Evolutionary conservation across 2,797 vertebrate genomes (phyloP).

Genomic region (Corythornis leucogaster): DNA sequence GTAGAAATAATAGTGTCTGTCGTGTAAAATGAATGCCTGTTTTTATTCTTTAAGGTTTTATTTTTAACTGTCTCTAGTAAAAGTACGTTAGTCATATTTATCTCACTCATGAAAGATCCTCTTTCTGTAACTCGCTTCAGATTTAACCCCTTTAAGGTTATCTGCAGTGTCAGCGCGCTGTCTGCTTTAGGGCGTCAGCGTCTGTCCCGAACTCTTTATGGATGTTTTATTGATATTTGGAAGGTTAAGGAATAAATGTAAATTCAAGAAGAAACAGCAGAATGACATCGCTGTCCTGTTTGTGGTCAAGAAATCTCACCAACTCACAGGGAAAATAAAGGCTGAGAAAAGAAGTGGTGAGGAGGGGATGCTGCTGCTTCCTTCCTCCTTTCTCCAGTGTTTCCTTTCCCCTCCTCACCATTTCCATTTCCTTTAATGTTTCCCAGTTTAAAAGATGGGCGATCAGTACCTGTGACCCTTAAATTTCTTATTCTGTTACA

Average conservation of each 20-base stretch:
- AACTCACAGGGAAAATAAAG: background rate
- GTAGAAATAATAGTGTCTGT: conserved; percentile 66
- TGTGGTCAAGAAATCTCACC: background rate
- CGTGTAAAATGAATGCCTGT: conserved; percentile 30
- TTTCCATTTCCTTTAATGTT: conserved; percentile 2
- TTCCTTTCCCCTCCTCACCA: background rate
- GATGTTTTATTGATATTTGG: background rate
- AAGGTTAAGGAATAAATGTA: background rate
- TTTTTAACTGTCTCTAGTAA: conserved; percentile 70
- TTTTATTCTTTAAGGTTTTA: conserved; percentile 61
- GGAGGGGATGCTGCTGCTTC: background rate
- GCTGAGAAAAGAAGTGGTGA: background rate
- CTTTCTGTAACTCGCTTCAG: background rate
- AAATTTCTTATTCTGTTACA: conserved; percentile 21
- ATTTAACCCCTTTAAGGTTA: conserved; percentile 54
- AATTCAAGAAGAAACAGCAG: background rate
- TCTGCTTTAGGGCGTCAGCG: background rate
- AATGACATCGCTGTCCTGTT: background rate
- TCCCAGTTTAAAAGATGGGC: conserved; percentile 4
- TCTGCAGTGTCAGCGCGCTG: background rate
- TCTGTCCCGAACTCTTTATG: background rate
- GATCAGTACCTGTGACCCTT: conserved; percentile 22
- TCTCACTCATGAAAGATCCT: conserved; percentile 39
- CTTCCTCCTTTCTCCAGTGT: background rate
- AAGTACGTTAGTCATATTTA: conserved; percentile 65